Base-by-base conservation (phyloP, 2,113 vertebrate species). In the Todiramphus saurophagus region DNA sequence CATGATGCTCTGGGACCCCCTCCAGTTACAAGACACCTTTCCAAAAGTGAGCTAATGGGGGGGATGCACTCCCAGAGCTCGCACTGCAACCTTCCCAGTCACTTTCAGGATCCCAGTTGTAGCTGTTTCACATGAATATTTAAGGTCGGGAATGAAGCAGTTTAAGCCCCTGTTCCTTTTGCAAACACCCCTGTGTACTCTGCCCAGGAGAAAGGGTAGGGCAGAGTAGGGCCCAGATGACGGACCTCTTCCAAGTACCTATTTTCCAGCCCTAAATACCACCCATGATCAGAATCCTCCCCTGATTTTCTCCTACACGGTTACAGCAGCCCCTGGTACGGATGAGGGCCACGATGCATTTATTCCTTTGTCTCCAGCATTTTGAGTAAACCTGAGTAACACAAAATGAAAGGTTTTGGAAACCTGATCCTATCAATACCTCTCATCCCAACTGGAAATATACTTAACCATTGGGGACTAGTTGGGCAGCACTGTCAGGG, bases 181-280 rank as follows among this genome's bases (percentile, higher is more conserved):
- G 37, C 62, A 24, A 59, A 58, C 5, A 20, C 0, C 11, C 3
- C 44, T 20, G 25, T 21, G 58, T 13, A 8, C 1, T 0, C 56
- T 55, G 6, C 8, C 24, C 0, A 1, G 69, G 60, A 46, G 11
- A 27, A 50, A 64, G 53, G 78, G n/a, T 28, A 91, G 75, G 35
- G 41, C 46, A 55, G 43, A 48, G 51, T 5, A 39, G 7, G n/a
- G 70, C 0, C 1, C 58, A 33, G 64, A 44, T 63, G 39, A 51
- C 64, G 56, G 51, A 35, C 43, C 67, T 81, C 44, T 53, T 37
- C n/a, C 68, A 72, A 75, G 83, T 21, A 31, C 46, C 60, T 41
- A 1, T 75, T 93, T 64, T 55, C 48, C 90, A 88, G 60, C 51
- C 62, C 60, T 50, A 83, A 91, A 78, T 18, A 62, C 55, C 63